Base-by-base conservation (phyloP, 1,140 invertebrate genomes). In the Drosophila cardini region DNA sequence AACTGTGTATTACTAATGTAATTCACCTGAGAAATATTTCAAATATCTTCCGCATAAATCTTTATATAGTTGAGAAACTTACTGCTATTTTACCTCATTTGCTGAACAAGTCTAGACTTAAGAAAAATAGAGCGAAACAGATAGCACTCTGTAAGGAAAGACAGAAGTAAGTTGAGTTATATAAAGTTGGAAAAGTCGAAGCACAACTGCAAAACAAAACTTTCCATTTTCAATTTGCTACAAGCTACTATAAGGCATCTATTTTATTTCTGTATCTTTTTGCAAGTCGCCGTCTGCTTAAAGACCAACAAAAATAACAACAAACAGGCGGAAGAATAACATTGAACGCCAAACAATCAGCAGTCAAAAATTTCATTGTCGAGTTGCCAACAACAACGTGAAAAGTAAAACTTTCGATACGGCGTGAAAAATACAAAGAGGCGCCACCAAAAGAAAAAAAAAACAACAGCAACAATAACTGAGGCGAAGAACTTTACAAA, bases 321-420 rank as follows among this genome's bases (percentile, higher is more conserved):
- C 38, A 61, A 61, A 55, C 55, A 60, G 8, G 4, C 70, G 82
- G 70, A 86, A 86, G 71, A 78, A 85, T 85, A 85, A 85, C 82
- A 85, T 85, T 85, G 82, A 85, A 78, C 78, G 62, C 57, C 82
- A 78, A 86, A 85, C 82, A 85, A 85, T 86, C 82, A 85, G 71
- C 82, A 85, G 82, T 86, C 82, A 76, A 83, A 83, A 82, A 71
- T 83, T 82, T 82, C 80, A 78, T 82, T 82, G 80, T 82, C 72
- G 61, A 61, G 63, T 43, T 32, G 53, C 21, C 60, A 72, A 63
- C 57, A 68, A 63, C 40, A 76, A 78, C 63, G 46, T 42, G 10
- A 26, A 13, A 79, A 72, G 34, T n/a, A 61, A 72, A 85, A 70
- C 72, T 85, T 85, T 71, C 69, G 69, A 85, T 81, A 84, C 61